Percentiles rank a stretch among this genome's conserved stretches.
Conservation (phyloP, 2,888 invertebrate genomes). For the Phania funesta region DNA sequence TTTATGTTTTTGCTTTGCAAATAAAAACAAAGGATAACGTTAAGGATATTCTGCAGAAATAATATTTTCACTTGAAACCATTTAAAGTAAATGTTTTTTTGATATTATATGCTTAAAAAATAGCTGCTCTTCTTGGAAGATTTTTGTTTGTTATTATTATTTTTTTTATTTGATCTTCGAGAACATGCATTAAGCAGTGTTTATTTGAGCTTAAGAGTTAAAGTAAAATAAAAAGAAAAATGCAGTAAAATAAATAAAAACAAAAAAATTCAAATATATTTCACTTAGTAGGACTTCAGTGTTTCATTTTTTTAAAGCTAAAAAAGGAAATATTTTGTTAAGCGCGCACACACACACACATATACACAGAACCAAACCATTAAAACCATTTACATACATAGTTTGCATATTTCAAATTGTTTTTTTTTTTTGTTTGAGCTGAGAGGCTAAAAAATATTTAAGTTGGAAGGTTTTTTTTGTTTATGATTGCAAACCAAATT, state of each 20-base stretch:
- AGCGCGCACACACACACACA: not conserved
- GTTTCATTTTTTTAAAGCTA: constrained; percentile 1
- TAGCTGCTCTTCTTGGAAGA: constrained; percentile 12
- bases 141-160: not conserved
- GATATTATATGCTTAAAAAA: constrained; percentile 33
- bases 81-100: constrained; percentile 39
- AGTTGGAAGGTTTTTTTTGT: constrained; percentile 10
- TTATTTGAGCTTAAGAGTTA: constrained; percentile 46
- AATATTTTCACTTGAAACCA: constrained; percentile 27
- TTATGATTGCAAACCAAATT: not conserved
- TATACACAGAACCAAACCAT: not conserved
- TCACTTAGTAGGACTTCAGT: constrained; percentile 51
- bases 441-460: not conserved
- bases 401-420: constrained; percentile 55
- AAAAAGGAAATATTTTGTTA: constrained; percentile 1
- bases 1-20: not conserved
- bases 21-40: not conserved
- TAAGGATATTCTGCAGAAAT: not conserved
- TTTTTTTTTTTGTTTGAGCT: constrained; percentile 12
- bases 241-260: not conserved
- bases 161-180: not conserved
- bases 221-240: not conserved
- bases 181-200: constrained; percentile 50
- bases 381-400: constrained; percentile 14
- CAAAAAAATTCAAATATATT: constrained; percentile 38